phyloP scores from a whole-genome alignment of 1,140 invertebrate genomes.

The Nephila pilipes region DNA sequence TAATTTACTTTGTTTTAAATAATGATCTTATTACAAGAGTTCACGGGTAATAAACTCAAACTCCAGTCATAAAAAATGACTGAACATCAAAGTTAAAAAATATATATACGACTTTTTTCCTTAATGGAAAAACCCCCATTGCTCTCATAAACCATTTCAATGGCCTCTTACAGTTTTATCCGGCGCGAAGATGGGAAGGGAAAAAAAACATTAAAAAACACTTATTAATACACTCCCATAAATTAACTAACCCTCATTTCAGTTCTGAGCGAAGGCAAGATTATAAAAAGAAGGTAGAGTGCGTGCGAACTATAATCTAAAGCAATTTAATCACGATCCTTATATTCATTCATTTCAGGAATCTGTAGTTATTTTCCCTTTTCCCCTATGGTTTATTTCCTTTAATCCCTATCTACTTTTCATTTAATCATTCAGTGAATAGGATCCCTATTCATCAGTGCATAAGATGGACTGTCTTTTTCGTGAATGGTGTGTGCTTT shows the following conservation, averaged over 20 bases:
- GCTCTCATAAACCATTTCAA: constrained; percentile 59
- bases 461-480: constrained; percentile 39
- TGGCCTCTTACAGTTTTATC: not conserved
- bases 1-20: constrained; percentile 57
- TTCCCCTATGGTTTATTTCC: constrained; percentile 39
- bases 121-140: not conserved
- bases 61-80: constrained; percentile 41
- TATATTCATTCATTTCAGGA: constrained; percentile 60
- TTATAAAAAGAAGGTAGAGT: constrained; percentile 5
- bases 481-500: not conserved
- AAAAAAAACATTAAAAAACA: constrained; percentile 42
- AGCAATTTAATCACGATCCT: constrained; percentile 68
- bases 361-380: constrained; percentile 44
- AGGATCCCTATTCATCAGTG: constrained; percentile 40
- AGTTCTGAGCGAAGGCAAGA: not conserved
- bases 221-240: constrained; percentile 73
- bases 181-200: not conserved
- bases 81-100: constrained; percentile 52
- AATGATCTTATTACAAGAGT: constrained; percentile 64
- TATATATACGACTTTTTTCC: constrained; percentile 14
- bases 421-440: constrained; percentile 63
- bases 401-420: constrained; percentile 46
- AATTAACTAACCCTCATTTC: constrained; percentile 51
- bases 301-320: constrained; percentile 68
- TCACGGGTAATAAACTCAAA: constrained; percentile 62